These are phyloP conservation scores for Ylistrum balloti DNA, from an alignment of 1,140 invertebrate species.

Conservation along the genomic window DNA sequence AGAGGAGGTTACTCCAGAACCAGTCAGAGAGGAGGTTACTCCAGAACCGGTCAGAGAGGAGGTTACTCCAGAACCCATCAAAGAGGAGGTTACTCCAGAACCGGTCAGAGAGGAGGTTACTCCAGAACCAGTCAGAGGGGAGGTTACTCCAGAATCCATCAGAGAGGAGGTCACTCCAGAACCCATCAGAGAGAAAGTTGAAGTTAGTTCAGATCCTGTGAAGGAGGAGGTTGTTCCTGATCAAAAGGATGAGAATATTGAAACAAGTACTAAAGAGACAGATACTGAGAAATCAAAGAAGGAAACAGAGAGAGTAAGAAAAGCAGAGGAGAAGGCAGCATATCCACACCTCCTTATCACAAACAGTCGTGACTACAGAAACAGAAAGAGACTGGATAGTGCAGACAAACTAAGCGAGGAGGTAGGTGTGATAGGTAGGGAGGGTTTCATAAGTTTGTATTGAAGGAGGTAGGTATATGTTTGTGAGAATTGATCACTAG, in stretches of 20 bases:
- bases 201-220: background rate
- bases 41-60: background rate
- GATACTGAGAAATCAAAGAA: slow-evolving; percentile 47
- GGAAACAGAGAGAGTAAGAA: slow-evolving; percentile 50
- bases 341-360: slow-evolving; percentile 67
- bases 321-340: slow-evolving; percentile 31
- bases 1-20: background rate
- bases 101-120: background rate
- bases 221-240: slow-evolving; percentile 44
- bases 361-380: slow-evolving; percentile 66
- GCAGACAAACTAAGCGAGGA: slow-evolving; percentile 67
- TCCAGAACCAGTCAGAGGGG: background rate
- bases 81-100: background rate
- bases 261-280: slow-evolving; percentile 42
- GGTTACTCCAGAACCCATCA: background rate
- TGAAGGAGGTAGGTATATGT: no score
- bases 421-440: no score
- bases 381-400: slow-evolving; percentile 66
- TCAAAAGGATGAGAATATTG: background rate
- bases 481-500: no score
- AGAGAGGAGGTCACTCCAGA: background rate
- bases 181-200: background rate
- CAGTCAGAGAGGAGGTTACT: background rate
- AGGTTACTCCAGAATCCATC: background rate
- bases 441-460: no score